A percentile compares a stretch with the other conserved stretches of the same genome.
Conservation (phyloP, 2,797 vertebrate species). For the Glyptemys insculpta region DNA sequence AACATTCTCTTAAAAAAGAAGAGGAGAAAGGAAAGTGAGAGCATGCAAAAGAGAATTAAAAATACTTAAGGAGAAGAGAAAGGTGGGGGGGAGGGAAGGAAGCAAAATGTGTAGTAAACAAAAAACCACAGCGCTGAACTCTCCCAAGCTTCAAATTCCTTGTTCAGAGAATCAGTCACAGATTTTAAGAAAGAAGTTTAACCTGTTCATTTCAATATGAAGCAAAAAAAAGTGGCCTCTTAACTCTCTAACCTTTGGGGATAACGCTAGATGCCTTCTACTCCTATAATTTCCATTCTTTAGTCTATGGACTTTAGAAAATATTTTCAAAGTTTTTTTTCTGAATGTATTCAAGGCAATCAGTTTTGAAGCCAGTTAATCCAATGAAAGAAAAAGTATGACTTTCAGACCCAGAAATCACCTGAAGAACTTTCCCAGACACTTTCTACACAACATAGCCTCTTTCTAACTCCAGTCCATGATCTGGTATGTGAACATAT, state of each 20-base stretch:
- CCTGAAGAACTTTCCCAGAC: background rate
- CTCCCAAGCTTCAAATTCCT: background rate
- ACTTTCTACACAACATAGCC: background rate
- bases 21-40: background rate
- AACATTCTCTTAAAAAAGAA: background rate
- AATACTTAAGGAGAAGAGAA: background rate
- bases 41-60: no score
- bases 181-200: background rate
- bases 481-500: fast-evolving
- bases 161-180: background rate
- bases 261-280: background rate
- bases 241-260: fast-evolving
- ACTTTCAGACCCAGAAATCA: background rate
- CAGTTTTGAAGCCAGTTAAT: background rate
- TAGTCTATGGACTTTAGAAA: background rate
- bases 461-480: background rate
- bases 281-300: background rate
- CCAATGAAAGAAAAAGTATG: background rate
- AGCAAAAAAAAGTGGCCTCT: background rate
- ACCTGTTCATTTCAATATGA: background rate
- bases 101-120: background rate
- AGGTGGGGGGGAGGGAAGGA: background rate
- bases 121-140: background rate
- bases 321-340: background rate
- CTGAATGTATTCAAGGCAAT: background rate